Conservation (phyloP, 2,113 vertebrate genomes). For the Sinosuthora webbiana region DNA sequence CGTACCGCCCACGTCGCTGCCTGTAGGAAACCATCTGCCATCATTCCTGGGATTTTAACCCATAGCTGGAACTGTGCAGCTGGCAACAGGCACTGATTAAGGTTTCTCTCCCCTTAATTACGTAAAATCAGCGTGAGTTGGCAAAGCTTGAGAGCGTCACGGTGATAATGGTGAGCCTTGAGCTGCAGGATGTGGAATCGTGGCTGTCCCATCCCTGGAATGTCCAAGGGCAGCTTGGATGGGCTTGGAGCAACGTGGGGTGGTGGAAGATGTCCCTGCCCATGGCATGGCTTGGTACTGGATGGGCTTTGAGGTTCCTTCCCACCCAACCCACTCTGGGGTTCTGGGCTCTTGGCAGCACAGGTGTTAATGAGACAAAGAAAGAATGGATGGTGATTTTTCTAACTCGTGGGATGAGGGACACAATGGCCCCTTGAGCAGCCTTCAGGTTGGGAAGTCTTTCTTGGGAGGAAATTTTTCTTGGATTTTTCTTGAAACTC, state of each 20-base stretch:
- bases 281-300: background rate
- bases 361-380: background rate
- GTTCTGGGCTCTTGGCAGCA: background rate
- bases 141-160: background rate
- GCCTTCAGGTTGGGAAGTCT: background rate
- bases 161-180: background rate
- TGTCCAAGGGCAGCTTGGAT: background rate
- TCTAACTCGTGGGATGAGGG: background rate
- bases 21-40: background rate
- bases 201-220: background rate
- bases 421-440: background rate
- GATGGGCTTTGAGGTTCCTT: background rate
- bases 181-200: fast-evolving
- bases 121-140: background rate
- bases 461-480: background rate
- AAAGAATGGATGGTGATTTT: background rate
- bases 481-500: background rate
- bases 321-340: background rate
- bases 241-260: background rate
- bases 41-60: background rate
- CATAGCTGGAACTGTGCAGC: background rate
- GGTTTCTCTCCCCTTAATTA: background rate
- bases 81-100: background rate
- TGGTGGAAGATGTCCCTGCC: background rate
- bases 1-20: conserved; percentile 11